Evolutionary conservation across 2,797 vertebrate species (phyloP), one percentile per base, ranked within the genome.

Genomic region (Parauchenoglanis ngamensis): DNA sequence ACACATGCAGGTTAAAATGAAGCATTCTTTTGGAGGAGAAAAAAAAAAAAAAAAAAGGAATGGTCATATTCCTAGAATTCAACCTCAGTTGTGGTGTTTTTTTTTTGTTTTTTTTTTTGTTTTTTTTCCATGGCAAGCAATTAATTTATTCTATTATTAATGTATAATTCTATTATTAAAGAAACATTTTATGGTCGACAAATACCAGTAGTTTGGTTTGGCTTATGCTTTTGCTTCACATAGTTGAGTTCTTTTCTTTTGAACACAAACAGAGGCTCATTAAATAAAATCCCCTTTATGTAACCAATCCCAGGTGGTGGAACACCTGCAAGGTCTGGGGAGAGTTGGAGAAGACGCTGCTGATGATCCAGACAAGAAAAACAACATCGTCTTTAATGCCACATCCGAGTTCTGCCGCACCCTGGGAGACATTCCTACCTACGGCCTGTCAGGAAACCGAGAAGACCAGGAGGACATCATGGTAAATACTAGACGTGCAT

Each of bases 371-470:
- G 97, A 98, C 77, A 96, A 91, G 86, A 97, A 90, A 85, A 97
- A 95, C 76, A 95, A 97, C 93, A 98, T 98, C 0, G 96, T 97
- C 40, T 98, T 98, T 89, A 98, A 98, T 0, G 97, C 97, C 92
- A 97, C 97, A 0, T 98, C 97, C 0, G 98, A 98, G 93, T 98
- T 98, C 93, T 98, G 98, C 92, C 96, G 97, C 88, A 98, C 97
- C 0, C 93, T 98, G 19, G 98, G 97, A 4, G 98, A 98, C 90
- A 98, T 98, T 92, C 97, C 98, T 83, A 98, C 97, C 0, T 98
- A 98, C 0, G 97, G 97, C 31, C 93, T 97, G 85, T 97, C 98
- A 0, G 98, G 98, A 52, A 98, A 98, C 95, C 92, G 97, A 25
- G 97, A 98, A 90, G 98, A 98, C 91, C 97, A 98, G 91, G 97